Percentiles rank a stretch among this genome's conserved stretches.
Evolutionary conservation across 1,140 invertebrate genomes (phyloP).

Genomic region (Babylonia areolata): DNA sequence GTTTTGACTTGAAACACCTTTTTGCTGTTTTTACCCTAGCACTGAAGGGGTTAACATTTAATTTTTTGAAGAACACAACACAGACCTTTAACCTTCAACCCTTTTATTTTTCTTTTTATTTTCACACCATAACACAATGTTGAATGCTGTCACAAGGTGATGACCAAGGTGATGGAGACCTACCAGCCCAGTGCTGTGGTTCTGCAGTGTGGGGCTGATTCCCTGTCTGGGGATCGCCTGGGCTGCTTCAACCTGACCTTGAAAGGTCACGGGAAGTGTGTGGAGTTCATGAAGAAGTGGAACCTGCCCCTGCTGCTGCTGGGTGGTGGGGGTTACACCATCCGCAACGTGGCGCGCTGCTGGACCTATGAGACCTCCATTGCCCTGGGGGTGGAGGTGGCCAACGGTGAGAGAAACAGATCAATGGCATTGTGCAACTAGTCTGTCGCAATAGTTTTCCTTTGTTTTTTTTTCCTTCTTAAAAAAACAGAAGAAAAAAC

Average conservation of each 20-base stretch:
- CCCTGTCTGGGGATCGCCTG: slow-evolving; percentile 95
- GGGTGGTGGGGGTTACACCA: slow-evolving; percentile 97
- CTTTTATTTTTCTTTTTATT: too few species aligned
- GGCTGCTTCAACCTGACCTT: slow-evolving; percentile 99
- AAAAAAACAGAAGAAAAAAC: too few species aligned
- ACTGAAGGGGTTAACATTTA: too few species aligned
- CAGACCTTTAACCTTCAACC: too few species aligned
- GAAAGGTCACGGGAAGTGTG: slow-evolving; percentile 96
- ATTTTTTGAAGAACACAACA: too few species aligned
- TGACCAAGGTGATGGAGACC: slow-evolving; percentile 98
- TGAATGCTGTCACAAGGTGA: too few species aligned
- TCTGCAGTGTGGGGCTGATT: slow-evolving; percentile 98
- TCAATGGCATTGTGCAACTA: too few species aligned
- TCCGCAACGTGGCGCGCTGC: slow-evolving; percentile 97
- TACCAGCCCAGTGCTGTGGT: slow-evolving; percentile 98
- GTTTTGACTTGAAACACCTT: too few species aligned
- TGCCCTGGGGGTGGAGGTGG: slow-evolving; percentile 95
- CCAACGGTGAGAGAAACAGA: slow-evolving; percentile 82
- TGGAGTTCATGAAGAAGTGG: slow-evolving; percentile 95
- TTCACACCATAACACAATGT: too few species aligned
- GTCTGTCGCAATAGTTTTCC: too few species aligned
- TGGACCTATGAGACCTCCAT: slow-evolving; percentile 99
- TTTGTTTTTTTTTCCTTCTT: too few species aligned
- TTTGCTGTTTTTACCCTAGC: too few species aligned
- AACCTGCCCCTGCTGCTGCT: slow-evolving; percentile 94